Conservation (phyloP, 2,113 vertebrate species). For the Syngnathus floridae region DNA sequence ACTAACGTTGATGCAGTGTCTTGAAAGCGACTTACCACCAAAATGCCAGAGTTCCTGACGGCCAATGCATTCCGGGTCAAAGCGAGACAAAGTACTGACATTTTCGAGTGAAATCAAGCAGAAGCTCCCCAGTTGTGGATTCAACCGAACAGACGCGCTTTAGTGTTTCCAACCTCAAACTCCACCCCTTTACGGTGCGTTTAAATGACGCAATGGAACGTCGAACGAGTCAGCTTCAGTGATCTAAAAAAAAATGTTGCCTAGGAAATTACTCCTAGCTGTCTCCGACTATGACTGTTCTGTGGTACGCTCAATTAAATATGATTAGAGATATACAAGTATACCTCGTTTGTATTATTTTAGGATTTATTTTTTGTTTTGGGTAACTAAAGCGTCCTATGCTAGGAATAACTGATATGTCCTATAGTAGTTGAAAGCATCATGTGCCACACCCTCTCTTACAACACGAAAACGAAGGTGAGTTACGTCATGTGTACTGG, state of each 20-base stretch:
- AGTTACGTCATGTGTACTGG: constrained; percentile 19
- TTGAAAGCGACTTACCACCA: constrained; percentile 46
- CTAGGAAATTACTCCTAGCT: background rate
- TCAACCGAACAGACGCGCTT: background rate
- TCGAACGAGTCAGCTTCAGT: background rate
- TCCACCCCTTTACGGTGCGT: constrained; percentile 11
- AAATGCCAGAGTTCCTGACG: constrained; percentile 26
- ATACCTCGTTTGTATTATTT: background rate
- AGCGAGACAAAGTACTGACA: constrained; percentile 36
- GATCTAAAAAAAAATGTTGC: background rate
- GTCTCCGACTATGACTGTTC: background rate
- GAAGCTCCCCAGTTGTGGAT: background rate
- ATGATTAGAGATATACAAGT: too few species aligned
- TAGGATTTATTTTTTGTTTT: background rate
- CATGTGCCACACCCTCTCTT: constrained; percentile 24
- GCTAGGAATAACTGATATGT: background rate
- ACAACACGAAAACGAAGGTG: constrained; percentile 28
- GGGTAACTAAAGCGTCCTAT: background rate
- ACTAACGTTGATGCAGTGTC: background rate
- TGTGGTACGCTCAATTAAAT: background rate
- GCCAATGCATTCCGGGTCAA: constrained; percentile 43
- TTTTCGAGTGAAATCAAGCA: constrained; percentile 18
- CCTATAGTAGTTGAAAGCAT: constrained; percentile 13
- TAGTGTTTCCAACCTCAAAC: background rate
- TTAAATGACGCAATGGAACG: background rate